These are phyloP conservation scores for Drymodes brunneopygia DNA, from an alignment of 2,113 vertebrate species.

Conservation along the genomic window DNA sequence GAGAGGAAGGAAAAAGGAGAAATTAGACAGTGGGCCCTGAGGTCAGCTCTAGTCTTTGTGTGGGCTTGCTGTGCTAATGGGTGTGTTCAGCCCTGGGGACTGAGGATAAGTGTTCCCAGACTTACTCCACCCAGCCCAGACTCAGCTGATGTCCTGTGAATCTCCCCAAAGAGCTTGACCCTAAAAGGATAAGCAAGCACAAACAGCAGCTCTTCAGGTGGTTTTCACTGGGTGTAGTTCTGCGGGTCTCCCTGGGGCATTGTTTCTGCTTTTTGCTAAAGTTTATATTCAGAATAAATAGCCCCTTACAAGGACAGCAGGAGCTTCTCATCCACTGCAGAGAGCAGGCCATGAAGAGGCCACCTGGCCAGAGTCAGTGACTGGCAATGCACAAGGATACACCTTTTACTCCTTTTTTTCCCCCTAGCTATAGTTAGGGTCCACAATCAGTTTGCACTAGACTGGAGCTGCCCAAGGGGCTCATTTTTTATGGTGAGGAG, in stretches of 20 bases:
- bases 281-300: neutral
- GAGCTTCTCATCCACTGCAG: neutral
- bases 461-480: neutral
- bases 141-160: neutral
- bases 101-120: neutral
- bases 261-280: neutral
- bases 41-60: neutral
- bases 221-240: neutral
- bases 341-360: neutral
- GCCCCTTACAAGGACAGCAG: neutral
- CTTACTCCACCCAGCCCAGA: neutral
- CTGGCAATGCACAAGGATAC: neutral
- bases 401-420: neutral
- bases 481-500: neutral
- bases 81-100: neutral
- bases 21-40: neutral
- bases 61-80: neutral
- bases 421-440: fast-evolving
- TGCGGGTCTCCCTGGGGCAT: neutral
- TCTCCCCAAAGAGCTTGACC: neutral
- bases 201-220: neutral
- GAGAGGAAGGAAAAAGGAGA: neutral
- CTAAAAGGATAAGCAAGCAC: neutral
- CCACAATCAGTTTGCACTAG: neutral
- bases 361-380: neutral